Conservation (phyloP, 2,888 invertebrate genomes). For the Stenodera caucasica region DNA sequence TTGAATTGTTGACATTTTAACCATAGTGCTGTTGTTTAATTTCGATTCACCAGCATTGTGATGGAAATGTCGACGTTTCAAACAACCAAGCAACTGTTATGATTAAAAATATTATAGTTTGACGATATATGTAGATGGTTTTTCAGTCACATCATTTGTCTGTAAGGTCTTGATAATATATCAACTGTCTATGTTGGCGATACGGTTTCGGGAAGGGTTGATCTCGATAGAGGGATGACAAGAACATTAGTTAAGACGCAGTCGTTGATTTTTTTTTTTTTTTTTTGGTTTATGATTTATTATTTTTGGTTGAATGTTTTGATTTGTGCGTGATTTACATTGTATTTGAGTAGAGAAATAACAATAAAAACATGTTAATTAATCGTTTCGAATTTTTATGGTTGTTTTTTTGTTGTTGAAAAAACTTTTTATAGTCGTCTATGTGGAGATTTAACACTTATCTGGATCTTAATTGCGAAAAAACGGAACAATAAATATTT, state of each 20-base stretch:
- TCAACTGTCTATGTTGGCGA: slow-evolving; percentile 41
- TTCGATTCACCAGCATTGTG: slow-evolving; percentile 54
- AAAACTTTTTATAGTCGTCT: slow-evolving; percentile 38
- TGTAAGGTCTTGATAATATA: slow-evolving; percentile 40
- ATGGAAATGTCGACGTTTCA: slow-evolving; percentile 56
- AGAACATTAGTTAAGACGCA: slow-evolving; percentile 36
- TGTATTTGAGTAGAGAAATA: background rate
- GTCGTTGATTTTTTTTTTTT: slow-evolving; percentile 13
- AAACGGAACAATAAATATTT: slow-evolving; percentile 36
- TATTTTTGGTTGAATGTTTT: background rate
- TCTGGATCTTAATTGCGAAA: slow-evolving; percentile 50
- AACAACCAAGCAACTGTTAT: slow-evolving; percentile 41
- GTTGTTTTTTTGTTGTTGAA: slow-evolving; percentile 13
- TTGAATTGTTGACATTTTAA: slow-evolving; percentile 58
- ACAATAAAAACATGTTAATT: slow-evolving; percentile 15
- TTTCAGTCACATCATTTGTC: slow-evolving; percentile 47
- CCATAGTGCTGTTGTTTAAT: slow-evolving; percentile 56
- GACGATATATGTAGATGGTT: slow-evolving; percentile 36
- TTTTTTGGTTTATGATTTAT: slow-evolving; percentile 26
- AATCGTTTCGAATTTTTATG: slow-evolving; percentile 19
- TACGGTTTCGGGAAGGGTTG: slow-evolving; percentile 42
- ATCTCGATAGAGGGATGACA: slow-evolving; percentile 44
- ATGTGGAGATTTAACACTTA: slow-evolving; percentile 45
- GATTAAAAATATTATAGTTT: slow-evolving; percentile 30
- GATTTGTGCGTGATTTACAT: background rate